A percentile compares a stretch with the other conserved stretches of the same genome.
phyloP scores from a whole-genome alignment of 2,797 vertebrate genomes.

The Todus mexicanus region DNA sequence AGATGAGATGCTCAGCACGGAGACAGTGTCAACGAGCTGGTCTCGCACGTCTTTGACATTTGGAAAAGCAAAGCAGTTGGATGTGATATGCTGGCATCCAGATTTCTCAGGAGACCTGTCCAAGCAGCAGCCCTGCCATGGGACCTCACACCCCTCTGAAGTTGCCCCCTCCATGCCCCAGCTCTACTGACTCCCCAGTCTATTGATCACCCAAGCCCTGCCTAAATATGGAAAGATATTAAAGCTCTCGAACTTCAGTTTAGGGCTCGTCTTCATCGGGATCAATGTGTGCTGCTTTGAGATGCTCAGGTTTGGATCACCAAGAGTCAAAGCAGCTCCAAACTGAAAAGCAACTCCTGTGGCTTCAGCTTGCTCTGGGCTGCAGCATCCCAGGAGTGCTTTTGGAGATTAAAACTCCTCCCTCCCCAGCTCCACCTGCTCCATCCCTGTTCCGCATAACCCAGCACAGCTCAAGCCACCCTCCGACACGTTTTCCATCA shows the following conservation, averaged over 20 bases:
- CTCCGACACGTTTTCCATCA: background rate
- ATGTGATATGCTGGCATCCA: rapidly evolving
- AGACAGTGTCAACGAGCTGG: background rate
- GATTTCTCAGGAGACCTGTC: background rate
- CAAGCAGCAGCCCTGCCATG: background rate
- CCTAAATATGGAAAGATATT: background rate
- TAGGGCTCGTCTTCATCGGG: background rate
- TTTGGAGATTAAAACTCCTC: background rate
- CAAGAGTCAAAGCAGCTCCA: background rate
- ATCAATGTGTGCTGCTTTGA: background rate
- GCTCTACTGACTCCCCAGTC: background rate
- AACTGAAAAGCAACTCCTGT: background rate
- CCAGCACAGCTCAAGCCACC: background rate
- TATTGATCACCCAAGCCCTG: background rate
- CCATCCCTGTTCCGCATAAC: background rate
- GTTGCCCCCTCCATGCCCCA: background rate
- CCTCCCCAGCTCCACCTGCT: background rate
- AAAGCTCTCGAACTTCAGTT: background rate
- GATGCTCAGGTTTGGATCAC: background rate
- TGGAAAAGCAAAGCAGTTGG: background rate
- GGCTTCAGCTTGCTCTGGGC: background rate
- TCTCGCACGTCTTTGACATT: background rate
- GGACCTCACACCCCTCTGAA: background rate
- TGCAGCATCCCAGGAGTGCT: background rate
- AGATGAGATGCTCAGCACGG: background rate